Conservation (phyloP, 2,888 invertebrate species). For the Drosophila greeni region DNA sequence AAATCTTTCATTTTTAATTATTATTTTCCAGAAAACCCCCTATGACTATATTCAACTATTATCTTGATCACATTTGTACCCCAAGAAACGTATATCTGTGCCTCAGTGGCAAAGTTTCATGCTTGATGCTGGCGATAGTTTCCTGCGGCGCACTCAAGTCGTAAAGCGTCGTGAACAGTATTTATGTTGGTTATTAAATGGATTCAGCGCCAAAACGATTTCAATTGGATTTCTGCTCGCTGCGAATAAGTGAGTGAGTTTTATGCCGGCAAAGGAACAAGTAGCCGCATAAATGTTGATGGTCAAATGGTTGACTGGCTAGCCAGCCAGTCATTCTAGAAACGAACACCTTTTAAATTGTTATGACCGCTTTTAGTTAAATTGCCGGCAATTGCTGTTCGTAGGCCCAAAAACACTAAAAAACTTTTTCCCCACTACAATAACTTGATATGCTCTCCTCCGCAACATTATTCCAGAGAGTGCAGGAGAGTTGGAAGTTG, state of each 20-base stretch:
- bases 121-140: slow-evolving; percentile 31
- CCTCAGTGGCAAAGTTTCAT: slow-evolving; percentile 35
- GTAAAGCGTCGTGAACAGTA: slow-evolving; percentile 69
- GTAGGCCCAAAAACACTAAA: slow-evolving; percentile 33
- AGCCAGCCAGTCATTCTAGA: slow-evolving; percentile 38
- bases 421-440: slow-evolving; percentile 61
- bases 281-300: slow-evolving; percentile 65
- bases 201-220: slow-evolving; percentile 64
- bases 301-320: slow-evolving; percentile 41
- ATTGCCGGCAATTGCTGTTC: slow-evolving; percentile 48
- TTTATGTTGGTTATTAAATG: slow-evolving; percentile 74
- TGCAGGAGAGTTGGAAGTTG: slow-evolving; percentile 8
- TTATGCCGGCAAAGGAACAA: slow-evolving; percentile 41
- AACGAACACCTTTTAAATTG: slow-evolving; percentile 64
- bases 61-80: slow-evolving; percentile 1
- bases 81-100: slow-evolving; percentile 15
- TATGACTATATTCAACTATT: not conserved
- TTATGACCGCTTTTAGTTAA: slow-evolving; percentile 69
- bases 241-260: slow-evolving; percentile 51
- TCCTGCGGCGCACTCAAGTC: slow-evolving; percentile 64
- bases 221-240: slow-evolving; percentile 67
- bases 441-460: slow-evolving; percentile 53
- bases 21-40: not conserved
- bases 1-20: too few species aligned
- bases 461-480: slow-evolving; percentile 52